A percentile compares a stretch with the other conserved stretches of the same genome.
These are phyloP conservation scores for Onychomys arenicola DNA, from an alignment of 2,797 vertebrate genomes.

Conservation along the genomic window DNA sequence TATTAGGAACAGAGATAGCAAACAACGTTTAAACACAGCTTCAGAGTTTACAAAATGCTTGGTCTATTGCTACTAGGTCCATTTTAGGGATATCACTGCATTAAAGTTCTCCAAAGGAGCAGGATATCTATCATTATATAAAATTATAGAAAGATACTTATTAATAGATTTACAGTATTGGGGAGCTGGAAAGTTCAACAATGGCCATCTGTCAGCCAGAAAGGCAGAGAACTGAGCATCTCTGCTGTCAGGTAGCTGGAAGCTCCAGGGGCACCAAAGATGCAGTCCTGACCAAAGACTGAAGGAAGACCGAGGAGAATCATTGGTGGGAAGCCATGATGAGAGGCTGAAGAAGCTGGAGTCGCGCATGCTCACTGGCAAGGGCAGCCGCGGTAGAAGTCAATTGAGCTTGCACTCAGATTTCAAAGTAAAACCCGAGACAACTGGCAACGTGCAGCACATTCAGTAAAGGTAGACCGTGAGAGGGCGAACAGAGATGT, in stretches of 20 bases:
- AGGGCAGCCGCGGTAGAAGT: neutral
- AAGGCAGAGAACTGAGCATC: neutral
- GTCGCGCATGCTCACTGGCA: neutral
- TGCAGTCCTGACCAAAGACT: neutral
- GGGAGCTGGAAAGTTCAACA: neutral
- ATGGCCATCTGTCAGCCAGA: neutral
- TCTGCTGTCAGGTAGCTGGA: neutral
- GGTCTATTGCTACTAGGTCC: neutral
- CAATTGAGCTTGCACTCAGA: neutral
- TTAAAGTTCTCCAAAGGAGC: neutral
- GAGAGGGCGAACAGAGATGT: no score
- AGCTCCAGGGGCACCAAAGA: neutral
- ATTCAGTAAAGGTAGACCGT: no score
- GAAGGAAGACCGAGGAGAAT: neutral
- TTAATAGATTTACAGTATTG: neutral
- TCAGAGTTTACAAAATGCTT: slow-evolving; percentile 38
- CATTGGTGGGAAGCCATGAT: no score
- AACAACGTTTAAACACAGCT: neutral
- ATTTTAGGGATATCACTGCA: neutral
- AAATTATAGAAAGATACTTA: neutral
- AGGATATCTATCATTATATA: neutral
- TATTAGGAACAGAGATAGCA: slow-evolving; percentile 41
- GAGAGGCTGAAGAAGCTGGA: neutral
- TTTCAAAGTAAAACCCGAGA: neutral
- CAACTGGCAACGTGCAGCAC: no score